These are phyloP conservation scores for Lasioglossum vierecki DNA, from an alignment of 2,888 invertebrate species.

Conservation along the genomic window DNA sequence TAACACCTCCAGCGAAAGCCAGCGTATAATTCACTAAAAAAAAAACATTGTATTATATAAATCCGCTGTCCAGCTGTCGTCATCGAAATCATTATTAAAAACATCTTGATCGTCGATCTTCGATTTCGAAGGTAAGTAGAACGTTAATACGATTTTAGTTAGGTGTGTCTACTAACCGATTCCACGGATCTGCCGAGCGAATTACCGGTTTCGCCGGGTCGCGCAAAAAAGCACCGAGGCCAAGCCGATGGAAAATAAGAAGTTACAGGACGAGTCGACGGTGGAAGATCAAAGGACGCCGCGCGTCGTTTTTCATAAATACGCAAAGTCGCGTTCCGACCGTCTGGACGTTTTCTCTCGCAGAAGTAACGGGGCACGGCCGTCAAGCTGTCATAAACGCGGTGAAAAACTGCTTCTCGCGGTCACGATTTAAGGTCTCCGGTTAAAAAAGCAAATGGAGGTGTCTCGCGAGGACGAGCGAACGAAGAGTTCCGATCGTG, in stretches of 20 bases:
- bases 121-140: background rate
- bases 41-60: too few relatives aligned
- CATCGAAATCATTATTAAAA: background rate
- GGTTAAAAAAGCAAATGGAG: background rate
- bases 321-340: background rate
- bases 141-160: background rate
- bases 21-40: background rate
- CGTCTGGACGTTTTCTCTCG: background rate
- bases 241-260: background rate
- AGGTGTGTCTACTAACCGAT: background rate
- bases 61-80: background rate
- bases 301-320: background rate
- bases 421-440: background rate
- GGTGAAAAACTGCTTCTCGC: background rate
- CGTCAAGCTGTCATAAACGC: background rate
- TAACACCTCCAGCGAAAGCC: too few relatives aligned
- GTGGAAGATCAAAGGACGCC: background rate
- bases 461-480: constrained; percentile 41
- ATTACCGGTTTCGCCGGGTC: background rate
- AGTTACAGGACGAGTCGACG: background rate
- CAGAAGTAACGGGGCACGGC: constrained; percentile 1
- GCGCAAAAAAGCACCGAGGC: background rate
- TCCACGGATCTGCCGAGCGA: background rate
- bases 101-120: background rate
- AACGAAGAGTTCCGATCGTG: constrained; percentile 45